Percentiles rank a stretch among this genome's conserved stretches.
These are phyloP conservation scores for Thermophis baileyi DNA, from an alignment of 2,113 vertebrate genomes.

Conservation along the genomic window DNA sequence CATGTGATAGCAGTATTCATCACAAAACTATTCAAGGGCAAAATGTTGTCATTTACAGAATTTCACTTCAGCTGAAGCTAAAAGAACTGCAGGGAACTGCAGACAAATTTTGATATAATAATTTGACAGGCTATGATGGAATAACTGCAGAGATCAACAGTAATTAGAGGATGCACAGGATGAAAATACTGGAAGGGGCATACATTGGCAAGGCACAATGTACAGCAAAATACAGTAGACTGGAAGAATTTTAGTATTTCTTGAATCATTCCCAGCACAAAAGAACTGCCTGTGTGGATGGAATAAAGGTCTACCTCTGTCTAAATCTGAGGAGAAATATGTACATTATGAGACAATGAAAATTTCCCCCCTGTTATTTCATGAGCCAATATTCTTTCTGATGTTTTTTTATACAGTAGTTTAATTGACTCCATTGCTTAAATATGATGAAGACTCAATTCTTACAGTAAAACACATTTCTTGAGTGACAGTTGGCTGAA, in stretches of 20 bases:
- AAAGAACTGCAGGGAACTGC: conserved; percentile 17
- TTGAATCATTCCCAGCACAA: background rate
- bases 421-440: background rate
- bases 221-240: background rate
- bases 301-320: background rate
- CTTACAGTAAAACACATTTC: background rate
- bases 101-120: conserved; percentile 4
- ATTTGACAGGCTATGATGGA: conserved; percentile 9
- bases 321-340: background rate
- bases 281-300: background rate
- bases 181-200: background rate
- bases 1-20: conserved; percentile 9
- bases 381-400: background rate
- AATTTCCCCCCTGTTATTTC: background rate
- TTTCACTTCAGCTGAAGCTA: conserved; percentile 23
- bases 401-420: background rate
- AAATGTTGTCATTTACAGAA: conserved; percentile 14
- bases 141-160: background rate
- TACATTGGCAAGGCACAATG: background rate
- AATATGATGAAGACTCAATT: background rate
- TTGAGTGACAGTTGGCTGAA: background rate
- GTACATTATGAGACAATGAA: background rate
- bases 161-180: background rate
- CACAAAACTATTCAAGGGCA: conserved; percentile 16
- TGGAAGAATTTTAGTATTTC: background rate